These are phyloP conservation scores for Drymonia ruficornis DNA, from an alignment of 2,888 invertebrate species.

Conservation along the genomic window DNA sequence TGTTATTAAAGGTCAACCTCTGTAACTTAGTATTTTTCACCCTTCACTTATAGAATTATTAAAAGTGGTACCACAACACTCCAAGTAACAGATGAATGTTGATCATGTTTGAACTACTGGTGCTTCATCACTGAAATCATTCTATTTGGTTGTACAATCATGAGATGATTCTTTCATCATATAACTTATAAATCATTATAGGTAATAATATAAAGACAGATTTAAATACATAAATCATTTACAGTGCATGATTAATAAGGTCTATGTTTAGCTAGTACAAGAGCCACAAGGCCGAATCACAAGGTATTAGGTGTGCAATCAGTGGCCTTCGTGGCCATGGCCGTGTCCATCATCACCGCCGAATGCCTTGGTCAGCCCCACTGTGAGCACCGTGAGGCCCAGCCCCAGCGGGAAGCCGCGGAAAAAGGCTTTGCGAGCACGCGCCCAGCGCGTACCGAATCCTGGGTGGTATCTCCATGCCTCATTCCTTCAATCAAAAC, in stretches of 20 bases:
- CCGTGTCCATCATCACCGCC: conserved; percentile 60
- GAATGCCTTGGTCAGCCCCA: conserved; percentile 46
- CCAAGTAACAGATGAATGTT: too few relatives aligned
- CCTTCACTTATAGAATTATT: neutral
- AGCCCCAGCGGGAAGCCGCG: conserved; percentile 88
- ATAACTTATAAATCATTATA: too few relatives aligned
- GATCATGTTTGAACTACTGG: too few relatives aligned
- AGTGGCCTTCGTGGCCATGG: conserved; percentile 37
- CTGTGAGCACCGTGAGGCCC: conserved; percentile 62
- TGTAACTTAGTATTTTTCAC: neutral
- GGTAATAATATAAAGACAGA: too few relatives aligned
- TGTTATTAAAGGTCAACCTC: neutral
- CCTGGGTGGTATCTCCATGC: conserved; percentile 91
- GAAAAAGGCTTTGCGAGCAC: conserved; percentile 77
- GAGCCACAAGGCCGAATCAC: neutral
- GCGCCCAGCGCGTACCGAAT: conserved; percentile 80
- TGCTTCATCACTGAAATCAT: too few relatives aligned
- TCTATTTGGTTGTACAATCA: too few relatives aligned
- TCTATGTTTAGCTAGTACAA: neutral
- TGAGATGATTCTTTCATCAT: too few relatives aligned
- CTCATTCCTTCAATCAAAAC: conserved; percentile 87
- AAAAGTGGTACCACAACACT: too few relatives aligned
- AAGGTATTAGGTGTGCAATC: neutral
- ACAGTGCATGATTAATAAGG: neutral
- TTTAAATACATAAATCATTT: neutral